Evolutionary conservation across 2,113 vertebrate species (phyloP).

Genomic region (Leucopsar rothschildi): DNA sequence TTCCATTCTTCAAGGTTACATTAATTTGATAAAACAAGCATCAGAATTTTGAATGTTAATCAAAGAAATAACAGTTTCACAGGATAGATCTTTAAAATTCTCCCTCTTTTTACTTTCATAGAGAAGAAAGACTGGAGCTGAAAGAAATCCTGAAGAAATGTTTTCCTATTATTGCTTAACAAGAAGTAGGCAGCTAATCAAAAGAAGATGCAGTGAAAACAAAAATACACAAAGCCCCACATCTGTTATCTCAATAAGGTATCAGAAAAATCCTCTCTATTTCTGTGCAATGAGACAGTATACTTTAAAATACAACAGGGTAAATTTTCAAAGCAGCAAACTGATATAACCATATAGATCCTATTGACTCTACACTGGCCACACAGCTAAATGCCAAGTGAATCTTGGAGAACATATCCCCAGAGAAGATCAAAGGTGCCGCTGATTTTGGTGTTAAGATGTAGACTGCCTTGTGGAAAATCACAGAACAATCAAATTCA

Average conservation of each 20-base stretch:
- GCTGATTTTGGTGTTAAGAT: neutral
- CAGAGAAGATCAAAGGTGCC: neutral
- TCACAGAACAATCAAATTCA: neutral
- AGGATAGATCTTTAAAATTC: slow-evolving; percentile 46
- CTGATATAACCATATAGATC: neutral
- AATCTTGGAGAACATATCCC: neutral
- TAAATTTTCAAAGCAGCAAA: slow-evolving; percentile 8
- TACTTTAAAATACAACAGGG: neutral
- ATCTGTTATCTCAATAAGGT: neutral
- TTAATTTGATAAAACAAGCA: slow-evolving; percentile 52
- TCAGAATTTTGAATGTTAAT: slow-evolving; percentile 34
- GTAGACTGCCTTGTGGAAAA: neutral
- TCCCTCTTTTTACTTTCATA: slow-evolving; percentile 11
- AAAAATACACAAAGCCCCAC: neutral
- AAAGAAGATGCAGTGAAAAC: slow-evolving; percentile 39
- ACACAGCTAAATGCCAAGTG: neutral
- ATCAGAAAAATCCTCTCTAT: slow-evolving; percentile 29
- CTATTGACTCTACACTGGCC: neutral
- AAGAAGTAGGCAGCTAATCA: slow-evolving; percentile 43
- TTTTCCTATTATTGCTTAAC: slow-evolving; percentile 40
- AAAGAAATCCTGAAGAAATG: neutral
- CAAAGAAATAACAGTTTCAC: slow-evolving; percentile 57
- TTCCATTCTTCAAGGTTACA: slow-evolving; percentile 46
- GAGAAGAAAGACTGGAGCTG: neutral
- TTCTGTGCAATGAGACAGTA: slow-evolving; percentile 27